Conservation (phyloP, 2,888 invertebrate species). For the Congeria kusceri region DNA sequence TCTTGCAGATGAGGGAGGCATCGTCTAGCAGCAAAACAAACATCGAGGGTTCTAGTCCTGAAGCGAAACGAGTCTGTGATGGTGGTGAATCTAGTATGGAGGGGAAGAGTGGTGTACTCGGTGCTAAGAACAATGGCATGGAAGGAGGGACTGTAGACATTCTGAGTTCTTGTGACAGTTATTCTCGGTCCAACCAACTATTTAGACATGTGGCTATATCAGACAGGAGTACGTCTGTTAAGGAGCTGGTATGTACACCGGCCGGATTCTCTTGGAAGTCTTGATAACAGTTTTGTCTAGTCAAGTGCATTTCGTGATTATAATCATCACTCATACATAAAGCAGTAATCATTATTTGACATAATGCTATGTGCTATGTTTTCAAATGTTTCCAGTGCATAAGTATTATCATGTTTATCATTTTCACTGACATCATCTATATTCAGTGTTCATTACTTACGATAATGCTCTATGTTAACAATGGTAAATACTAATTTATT, state of each 20-base stretch:
- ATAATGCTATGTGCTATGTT: too few species aligned
- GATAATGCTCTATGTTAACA: too few species aligned
- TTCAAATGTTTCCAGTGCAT: too few species aligned
- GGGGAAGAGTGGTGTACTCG: not conserved
- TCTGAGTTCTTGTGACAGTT: too few species aligned
- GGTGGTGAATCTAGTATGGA: not conserved
- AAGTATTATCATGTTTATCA: too few species aligned
- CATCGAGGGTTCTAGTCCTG: not conserved
- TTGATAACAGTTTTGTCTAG: conserved; percentile 1
- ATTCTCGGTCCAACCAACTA: not conserved
- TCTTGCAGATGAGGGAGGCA: not conserved
- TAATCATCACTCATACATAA: too few species aligned
- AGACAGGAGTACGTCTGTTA: conserved; percentile 59
- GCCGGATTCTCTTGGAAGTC: conserved; percentile 65
- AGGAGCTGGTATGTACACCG: conserved; percentile 61
- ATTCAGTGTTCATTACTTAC: too few species aligned
- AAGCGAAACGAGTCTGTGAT: not conserved
- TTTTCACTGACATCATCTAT: too few species aligned
- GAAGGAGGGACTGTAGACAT: not conserved
- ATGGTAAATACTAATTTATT: too few species aligned
- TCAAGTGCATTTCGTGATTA: not conserved
- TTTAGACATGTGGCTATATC: conserved; percentile 42
- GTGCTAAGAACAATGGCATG: not conserved
- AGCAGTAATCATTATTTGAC: too few species aligned
- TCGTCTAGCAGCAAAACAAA: not conserved